phyloP scores from a whole-genome alignment of 2,113 vertebrate genomes.

The Arothron firmamentum region DNA sequence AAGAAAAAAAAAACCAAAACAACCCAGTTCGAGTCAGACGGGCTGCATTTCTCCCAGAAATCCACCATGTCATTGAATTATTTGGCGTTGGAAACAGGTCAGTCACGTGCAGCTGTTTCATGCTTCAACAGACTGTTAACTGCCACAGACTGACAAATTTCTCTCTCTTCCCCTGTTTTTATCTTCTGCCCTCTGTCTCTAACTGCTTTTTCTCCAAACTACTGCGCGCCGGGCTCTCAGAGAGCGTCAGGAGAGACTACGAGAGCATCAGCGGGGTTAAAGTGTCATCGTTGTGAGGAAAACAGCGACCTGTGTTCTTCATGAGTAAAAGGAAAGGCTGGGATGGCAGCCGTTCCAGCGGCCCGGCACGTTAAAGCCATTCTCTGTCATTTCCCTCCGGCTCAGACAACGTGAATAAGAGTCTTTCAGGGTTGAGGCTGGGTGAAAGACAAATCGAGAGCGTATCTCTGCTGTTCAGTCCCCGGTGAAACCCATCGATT shows the following conservation, averaged over 20 bases:
- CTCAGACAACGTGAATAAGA: constrained; percentile 61
- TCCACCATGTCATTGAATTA: constrained; percentile 69
- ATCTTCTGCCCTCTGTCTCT: constrained; percentile 32
- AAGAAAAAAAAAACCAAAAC: constrained; percentile 27
- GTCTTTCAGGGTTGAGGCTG: constrained; percentile 43
- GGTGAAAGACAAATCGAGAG: constrained; percentile 22
- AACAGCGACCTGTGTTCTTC: constrained; percentile 42
- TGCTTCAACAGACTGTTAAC: constrained; percentile 62
- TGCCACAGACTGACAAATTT: constrained; percentile 63
- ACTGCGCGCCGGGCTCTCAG: constrained; percentile 42
- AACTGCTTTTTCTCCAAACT: constrained; percentile 20
- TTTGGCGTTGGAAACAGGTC: constrained; percentile 71
- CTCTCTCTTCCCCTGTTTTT: constrained; percentile 39
- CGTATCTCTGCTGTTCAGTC: constrained; percentile 36
- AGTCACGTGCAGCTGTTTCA: constrained; percentile 66
- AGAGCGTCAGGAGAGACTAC: constrained; percentile 29
- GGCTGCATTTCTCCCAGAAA: constrained; percentile 65
- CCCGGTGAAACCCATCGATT: constrained; percentile 19
- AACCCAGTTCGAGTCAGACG: constrained; percentile 49
- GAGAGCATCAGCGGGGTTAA: constrained; percentile 35
- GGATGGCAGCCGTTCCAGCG: constrained; percentile 17
- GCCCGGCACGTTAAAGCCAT: constrained; percentile 48
- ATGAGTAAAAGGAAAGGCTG: constrained; percentile 12
- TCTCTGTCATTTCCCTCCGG: constrained; percentile 57
- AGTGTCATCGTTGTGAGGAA: constrained; percentile 45